Percentiles rank a stretch among this genome's conserved stretches.
These are phyloP conservation scores for Procavia capensis DNA, from an alignment of 2,113 vertebrate species.

Conservation along the genomic window DNA sequence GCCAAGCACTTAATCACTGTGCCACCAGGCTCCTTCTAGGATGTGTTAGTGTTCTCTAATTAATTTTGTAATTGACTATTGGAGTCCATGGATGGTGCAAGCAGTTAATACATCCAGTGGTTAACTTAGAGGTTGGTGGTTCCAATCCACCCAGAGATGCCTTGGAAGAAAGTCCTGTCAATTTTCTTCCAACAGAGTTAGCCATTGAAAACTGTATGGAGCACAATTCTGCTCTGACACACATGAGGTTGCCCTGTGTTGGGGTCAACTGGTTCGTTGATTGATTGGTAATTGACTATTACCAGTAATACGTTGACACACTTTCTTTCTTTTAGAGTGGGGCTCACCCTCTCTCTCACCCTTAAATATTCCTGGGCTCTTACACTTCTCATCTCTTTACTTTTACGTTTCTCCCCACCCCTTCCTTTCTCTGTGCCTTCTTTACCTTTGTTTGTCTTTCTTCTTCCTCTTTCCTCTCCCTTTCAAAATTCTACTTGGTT, in stretches of 20 bases:
- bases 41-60: background rate
- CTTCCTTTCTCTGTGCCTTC: background rate
- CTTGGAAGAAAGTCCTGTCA: too few relatives aligned
- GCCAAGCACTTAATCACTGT: too few relatives aligned
- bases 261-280: background rate
- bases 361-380: constrained; percentile 6
- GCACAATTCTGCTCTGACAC: background rate
- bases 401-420: background rate
- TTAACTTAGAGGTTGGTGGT: too few relatives aligned
- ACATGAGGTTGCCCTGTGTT: background rate
- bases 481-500: constrained; percentile 27
- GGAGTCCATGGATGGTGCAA: too few relatives aligned
- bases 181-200: too few relatives aligned
- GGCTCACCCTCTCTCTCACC: background rate
- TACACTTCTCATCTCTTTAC: background rate
- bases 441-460: background rate
- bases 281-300: background rate
- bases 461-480: background rate
- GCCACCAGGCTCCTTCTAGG: background rate
- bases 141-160: too few relatives aligned
- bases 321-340: background rate
- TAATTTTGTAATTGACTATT: too few relatives aligned
- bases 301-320: background rate
- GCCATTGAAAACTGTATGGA: too few relatives aligned
- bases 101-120: too few relatives aligned